These are phyloP conservation scores for Oopsacas minuta DNA, from an alignment of 37 sponge, comb jelly and placozoan genomes.

Conservation along the genomic window DNA sequence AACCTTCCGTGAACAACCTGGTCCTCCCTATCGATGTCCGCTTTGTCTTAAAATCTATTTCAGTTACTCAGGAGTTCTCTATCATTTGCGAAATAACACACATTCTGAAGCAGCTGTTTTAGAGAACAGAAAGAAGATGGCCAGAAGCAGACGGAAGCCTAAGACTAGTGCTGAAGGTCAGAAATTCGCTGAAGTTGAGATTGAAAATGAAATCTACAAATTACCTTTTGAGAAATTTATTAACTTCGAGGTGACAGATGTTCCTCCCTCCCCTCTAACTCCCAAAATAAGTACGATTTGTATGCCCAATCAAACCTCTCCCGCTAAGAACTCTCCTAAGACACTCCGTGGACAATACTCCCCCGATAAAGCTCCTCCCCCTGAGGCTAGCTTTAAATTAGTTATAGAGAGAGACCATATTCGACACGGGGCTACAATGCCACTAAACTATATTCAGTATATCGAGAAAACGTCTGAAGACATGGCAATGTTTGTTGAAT, in stretches of 20 bases:
- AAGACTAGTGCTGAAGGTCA: neutral
- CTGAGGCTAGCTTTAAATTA: neutral
- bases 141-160: neutral
- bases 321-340: slow-evolving; percentile 7
- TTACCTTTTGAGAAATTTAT: neutral
- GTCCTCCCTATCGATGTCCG: slow-evolving; percentile 1
- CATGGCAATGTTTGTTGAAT: slow-evolving; percentile 77
- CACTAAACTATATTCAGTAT: slow-evolving; percentile 42
- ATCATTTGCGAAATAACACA: slow-evolving; percentile 4
- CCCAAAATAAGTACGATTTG: neutral
- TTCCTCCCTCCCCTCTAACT: neutral
- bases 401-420: neutral
- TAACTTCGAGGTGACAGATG: neutral
- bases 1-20: neutral
- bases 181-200: slow-evolving; percentile 8
- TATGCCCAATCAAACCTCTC: neutral
- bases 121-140: slow-evolving; percentile 18
- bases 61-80: neutral
- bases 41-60: neutral
- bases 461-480: slow-evolving; percentile 64
- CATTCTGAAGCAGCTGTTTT: neutral
- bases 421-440: neutral
- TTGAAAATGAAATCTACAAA: neutral
- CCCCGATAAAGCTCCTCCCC: neutral
- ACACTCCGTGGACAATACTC: neutral